These are phyloP conservation scores for Drosophila sordidula DNA, from an alignment of 2,888 invertebrate species.

Conservation along the genomic window DNA sequence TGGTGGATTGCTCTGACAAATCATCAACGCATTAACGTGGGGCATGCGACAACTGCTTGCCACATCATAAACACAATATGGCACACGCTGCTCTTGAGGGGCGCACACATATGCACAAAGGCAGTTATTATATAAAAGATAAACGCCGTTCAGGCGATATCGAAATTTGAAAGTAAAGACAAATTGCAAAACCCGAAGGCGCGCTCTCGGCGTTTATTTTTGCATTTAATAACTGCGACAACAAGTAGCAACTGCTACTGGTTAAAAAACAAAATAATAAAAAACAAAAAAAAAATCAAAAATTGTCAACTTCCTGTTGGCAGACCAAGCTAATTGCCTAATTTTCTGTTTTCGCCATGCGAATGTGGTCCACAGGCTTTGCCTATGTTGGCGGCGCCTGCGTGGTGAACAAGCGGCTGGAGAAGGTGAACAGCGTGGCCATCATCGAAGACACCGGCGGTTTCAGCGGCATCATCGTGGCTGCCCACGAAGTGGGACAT, in stretches of 20 bases:
- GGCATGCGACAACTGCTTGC: not conserved
- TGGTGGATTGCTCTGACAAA: constrained; percentile 16
- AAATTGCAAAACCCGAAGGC: constrained; percentile 49
- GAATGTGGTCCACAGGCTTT: constrained; percentile 89
- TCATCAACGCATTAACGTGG: constrained; percentile 17
- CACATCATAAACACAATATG: constrained; percentile 2
- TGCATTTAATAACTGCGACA: constrained; percentile 57
- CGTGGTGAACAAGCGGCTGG: constrained; percentile 96
- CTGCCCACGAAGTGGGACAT: constrained; percentile 98
- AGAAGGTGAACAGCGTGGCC: constrained; percentile 98
- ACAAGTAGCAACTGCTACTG: constrained; percentile 40
- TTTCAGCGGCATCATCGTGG: constrained; percentile 98
- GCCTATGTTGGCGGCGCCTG: constrained; percentile 98
- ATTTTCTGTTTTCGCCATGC: constrained; percentile 53
- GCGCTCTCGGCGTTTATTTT: constrained; percentile 24
- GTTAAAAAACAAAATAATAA: constrained; percentile 24
- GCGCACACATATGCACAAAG: constrained; percentile 16
- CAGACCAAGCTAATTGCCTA: constrained; percentile 58
- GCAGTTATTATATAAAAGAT: constrained; percentile 62
- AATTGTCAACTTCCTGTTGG: constrained; percentile 78
- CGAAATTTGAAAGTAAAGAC: constrained; percentile 58
- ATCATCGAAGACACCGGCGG: constrained; percentile 98
- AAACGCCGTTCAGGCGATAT: constrained; percentile 48
- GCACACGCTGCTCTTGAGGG: constrained; percentile 19
- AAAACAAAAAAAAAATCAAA: constrained; percentile 23